Conservation (phyloP, 2,113 vertebrate genomes). For the Hydropotes inermis region DNA sequence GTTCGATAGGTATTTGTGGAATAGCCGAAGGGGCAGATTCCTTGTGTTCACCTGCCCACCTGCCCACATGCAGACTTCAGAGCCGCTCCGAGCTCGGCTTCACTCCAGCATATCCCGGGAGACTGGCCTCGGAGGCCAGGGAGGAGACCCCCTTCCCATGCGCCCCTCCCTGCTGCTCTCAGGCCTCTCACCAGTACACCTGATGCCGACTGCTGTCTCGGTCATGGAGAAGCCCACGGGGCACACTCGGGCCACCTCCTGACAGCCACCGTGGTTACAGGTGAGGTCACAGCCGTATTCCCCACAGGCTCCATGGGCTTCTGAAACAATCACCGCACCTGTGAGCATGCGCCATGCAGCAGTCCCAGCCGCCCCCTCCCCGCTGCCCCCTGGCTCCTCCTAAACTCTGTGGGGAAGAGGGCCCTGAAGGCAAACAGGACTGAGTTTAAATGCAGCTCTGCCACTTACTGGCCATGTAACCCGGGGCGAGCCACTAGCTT, state of each 20-base stretch:
- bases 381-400: accelerated
- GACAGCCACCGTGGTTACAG: constrained; percentile 86
- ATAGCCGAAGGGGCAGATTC: background rate
- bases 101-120: background rate
- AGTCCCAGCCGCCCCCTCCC: accelerated
- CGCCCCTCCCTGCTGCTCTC: background rate
- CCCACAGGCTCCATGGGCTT: constrained; percentile 67
- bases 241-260: constrained; percentile 85
- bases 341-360: accelerated
- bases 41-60: background rate
- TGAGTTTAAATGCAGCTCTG: background rate
- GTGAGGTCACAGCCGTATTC: constrained; percentile 85
- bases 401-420: background rate
- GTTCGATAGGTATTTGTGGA: background rate
- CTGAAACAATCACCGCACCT: background rate
- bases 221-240: constrained; percentile 84
- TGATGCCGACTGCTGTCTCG: constrained; percentile 81
- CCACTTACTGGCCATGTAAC: background rate
- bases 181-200: constrained; percentile 80
- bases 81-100: background rate
- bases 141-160: background rate
- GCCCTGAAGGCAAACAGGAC: background rate
- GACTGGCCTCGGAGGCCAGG: background rate
- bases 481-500: background rate
- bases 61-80: background rate